A percentile compares a stretch with the other conserved stretches of the same genome.
phyloP scores from a whole-genome alignment of 2,797 vertebrate species.

The Anomalospiza imberbis region DNA sequence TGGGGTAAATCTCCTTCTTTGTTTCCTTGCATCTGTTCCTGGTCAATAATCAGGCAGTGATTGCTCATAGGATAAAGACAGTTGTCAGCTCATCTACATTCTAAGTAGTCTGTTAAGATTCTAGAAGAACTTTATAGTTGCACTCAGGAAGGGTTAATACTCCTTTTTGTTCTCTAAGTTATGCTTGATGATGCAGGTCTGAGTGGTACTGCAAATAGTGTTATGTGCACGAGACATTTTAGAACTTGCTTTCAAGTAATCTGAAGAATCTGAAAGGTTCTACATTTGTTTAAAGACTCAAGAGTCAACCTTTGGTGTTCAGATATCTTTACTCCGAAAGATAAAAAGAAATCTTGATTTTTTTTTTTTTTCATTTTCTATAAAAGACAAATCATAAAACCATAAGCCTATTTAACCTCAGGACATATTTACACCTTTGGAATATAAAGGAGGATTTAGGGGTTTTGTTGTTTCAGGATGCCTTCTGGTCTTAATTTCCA shows the following conservation, averaged over 20 bases:
- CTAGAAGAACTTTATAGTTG: not conserved
- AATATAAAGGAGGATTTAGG: conserved; percentile 24
- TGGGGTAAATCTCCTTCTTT: not conserved
- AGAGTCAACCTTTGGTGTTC: not conserved
- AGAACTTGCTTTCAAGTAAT: not conserved
- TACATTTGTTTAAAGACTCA: not conserved
- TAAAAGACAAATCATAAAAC: not conserved
- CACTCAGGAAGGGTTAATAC: not conserved
- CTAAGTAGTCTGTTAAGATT: not conserved
- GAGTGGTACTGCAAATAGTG: not conserved
- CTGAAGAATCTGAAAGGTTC: not conserved
- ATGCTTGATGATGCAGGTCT: not conserved
- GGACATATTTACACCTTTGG: conserved; percentile 29
- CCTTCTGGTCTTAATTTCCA: conserved; percentile 63
- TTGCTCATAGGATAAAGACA: not conserved
- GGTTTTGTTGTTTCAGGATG: conserved; percentile 29
- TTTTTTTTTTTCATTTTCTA: not conserved
- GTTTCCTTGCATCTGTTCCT: not conserved
- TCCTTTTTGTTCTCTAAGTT: not conserved
- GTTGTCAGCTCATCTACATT: not conserved
- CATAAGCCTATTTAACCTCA: conserved; percentile 41
- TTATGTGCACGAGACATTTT: not conserved
- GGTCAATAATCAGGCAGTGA: not conserved
- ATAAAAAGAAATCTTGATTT: not conserved
- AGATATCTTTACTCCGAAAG: not conserved